Percentiles rank a stretch among this genome's conserved stretches.
phyloP scores from a whole-genome alignment of 2,113 vertebrate genomes.

The Sphyrna mokarran region DNA sequence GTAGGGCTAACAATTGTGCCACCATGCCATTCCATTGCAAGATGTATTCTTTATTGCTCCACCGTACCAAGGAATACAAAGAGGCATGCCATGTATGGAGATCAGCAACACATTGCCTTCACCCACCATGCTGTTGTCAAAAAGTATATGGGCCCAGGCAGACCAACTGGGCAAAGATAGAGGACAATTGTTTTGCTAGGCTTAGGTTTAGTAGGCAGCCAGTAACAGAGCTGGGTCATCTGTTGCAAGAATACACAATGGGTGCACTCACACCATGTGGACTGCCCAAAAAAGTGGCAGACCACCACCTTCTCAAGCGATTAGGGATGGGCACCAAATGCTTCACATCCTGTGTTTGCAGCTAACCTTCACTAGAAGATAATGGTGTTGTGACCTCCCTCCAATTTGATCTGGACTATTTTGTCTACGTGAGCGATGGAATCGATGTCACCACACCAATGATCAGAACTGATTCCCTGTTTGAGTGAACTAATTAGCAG shows the following conservation, averaged over 20 bases:
- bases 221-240: neutral
- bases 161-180: neutral
- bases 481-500: neutral
- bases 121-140: neutral
- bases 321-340: neutral
- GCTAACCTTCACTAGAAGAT: neutral
- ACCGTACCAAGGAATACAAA: neutral
- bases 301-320: neutral
- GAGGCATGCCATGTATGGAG: neutral
- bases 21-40: neutral
- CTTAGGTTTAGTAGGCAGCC: neutral
- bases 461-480: too few species aligned
- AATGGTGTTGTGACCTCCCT: neutral
- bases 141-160: neutral
- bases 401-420: neutral
- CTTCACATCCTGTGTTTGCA: neutral
- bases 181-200: neutral
- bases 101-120: neutral
- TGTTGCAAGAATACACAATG: neutral
- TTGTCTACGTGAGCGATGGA: neutral
- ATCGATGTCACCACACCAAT: too few species aligned
- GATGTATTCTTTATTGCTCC: neutral
- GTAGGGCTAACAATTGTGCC: too few species aligned
- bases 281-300: neutral
- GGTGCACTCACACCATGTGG: neutral